Evolutionary conservation across 2,797 vertebrate species (phyloP), one percentile per base, ranked within the genome.

Genomic region (Balearica regulorum): DNA sequence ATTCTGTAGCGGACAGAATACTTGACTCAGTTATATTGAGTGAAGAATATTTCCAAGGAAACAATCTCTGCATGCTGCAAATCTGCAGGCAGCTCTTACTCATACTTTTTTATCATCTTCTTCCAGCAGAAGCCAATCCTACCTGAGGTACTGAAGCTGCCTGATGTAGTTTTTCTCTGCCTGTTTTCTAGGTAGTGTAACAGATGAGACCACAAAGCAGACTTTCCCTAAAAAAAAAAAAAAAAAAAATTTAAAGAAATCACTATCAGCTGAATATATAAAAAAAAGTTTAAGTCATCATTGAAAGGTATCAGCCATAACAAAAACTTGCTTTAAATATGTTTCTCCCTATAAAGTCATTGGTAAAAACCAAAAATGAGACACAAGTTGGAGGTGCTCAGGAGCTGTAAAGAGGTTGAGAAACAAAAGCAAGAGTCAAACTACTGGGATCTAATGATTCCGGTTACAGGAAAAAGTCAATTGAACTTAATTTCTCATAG

Each of bases 131-230:
- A 95, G 33, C 28, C 26, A 68, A 19, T 37, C 90, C 97, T 97
- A 99, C 99, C 99, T 97, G 99, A 98, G 87, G 98, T 98, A 90
- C 98, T 98, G 90, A 99, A 98, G 94, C 99, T 98, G 75, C 98
- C 98, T 6, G 99, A 98, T 25, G 98, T 99, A 39, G 98, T 98
- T 89, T 98, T 99, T 97, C 99, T 99, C 98, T 99, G 99, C 89
- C 99, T 99, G 90, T 98, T 99, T 96, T 99, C 99, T 95, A 99
- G 98, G 94, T 99, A 99, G 97, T 99, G 99, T 92, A 99, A 97
- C 83, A 99, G 97, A 96, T 99, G 99, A 41, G 99, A 99, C 99
- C 99, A 99, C 96, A 99, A 98, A 57, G 99, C 99, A 80, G 99
- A 99, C 95, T 99, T 99, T 35, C 99, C 99, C 99, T 99, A 93